Evolutionary conservation across 1,140 invertebrate genomes (phyloP), one percentile per base, ranked within the genome.

Genomic region (Cydia fagiglandana): DNA sequence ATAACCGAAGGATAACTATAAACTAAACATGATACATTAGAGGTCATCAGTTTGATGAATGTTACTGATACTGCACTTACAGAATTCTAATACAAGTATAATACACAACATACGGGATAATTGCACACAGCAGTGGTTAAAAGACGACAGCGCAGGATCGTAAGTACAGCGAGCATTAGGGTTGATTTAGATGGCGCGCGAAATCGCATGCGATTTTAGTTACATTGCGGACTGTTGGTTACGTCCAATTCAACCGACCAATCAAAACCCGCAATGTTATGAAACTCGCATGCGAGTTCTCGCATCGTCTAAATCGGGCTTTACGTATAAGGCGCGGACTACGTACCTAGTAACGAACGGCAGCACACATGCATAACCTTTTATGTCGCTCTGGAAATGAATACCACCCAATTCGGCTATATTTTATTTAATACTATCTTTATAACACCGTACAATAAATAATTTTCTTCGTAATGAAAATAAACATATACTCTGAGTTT

Each of bases 1-100:
- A 89, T 92, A 92, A 92, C 88, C 88, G 87, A 92, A 92, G 87
- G 88, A 88, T 89, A 91, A 91, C 85, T 91, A 92, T 81, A 91
- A 91, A 91, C 89, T 92, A 92, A 92, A 88, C 83, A 91, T 87
- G 83, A 89, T 91, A 90, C 88, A 91, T 88, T 91, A 88, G 84
- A 88, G 84, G 85, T 88, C 88, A 80, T 86, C 86, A 87, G 85
- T 87, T 87, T 86, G 84, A 86, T 84, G 81, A 84, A 84, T 20
- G 83, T 88, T 83, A 86, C 84, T 83, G 83, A 84, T 86, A 79
- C 81, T 82, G 80, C 79, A 77, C 84, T 87, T 83, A 87, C 78
- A 84, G 81, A 86, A 74, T 75, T 86, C 88, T 89, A 90, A 89
- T 91, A 91, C 85, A 88, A 87, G 79, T 91, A 88, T 89, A 88